Evolutionary conservation across 2,797 vertebrate genomes (phyloP).

Genomic region (Echiichthys vipera): DNA sequence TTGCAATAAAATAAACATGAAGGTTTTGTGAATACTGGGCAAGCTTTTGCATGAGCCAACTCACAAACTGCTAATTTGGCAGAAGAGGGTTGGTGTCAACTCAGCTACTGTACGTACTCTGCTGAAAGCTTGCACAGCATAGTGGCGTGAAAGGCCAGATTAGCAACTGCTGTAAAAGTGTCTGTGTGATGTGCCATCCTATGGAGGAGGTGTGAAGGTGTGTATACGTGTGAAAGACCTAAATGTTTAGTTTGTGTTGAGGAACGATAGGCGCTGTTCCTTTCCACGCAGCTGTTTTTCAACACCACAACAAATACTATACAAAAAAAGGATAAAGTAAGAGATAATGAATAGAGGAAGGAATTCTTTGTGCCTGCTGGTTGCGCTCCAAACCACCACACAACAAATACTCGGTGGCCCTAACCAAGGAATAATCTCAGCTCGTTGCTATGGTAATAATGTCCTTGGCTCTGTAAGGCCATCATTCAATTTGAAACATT

Average conservation of each 20-base stretch:
- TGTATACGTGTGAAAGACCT: background rate
- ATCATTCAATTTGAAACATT: conserved; percentile 55
- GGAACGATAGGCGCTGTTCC: conserved; percentile 4
- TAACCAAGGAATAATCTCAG: conserved; percentile 51
- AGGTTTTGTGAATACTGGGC: conserved; percentile 27
- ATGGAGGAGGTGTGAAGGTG: conserved; percentile 25
- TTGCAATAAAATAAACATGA: conserved; percentile 8
- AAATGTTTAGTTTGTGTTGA: conserved; percentile 5
- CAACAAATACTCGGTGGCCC: conserved; percentile 45
- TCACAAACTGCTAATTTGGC: conserved; percentile 54
- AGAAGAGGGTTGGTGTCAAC: conserved; percentile 32
- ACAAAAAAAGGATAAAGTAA: conserved; percentile 5
- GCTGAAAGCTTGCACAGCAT: conserved; percentile 37
- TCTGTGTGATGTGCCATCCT: conserved; percentile 14
- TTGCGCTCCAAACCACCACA: conserved; percentile 41
- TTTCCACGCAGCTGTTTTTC: background rate
- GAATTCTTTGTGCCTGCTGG: conserved; percentile 41
- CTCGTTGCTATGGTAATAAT: conserved; percentile 77
- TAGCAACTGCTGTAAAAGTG: conserved; percentile 39
- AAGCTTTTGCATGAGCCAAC: conserved; percentile 28
- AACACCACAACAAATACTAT: background rate
- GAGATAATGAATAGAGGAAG: conserved; percentile 44
- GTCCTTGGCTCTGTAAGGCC: conserved; percentile 54
- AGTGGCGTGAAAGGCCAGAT: conserved; percentile 59
- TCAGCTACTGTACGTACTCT: conserved; percentile 34